Evolutionary conservation across 2,797 vertebrate species (phyloP), one percentile per base, ranked within the genome.

Genomic region (Heliangelus exortis): DNA sequence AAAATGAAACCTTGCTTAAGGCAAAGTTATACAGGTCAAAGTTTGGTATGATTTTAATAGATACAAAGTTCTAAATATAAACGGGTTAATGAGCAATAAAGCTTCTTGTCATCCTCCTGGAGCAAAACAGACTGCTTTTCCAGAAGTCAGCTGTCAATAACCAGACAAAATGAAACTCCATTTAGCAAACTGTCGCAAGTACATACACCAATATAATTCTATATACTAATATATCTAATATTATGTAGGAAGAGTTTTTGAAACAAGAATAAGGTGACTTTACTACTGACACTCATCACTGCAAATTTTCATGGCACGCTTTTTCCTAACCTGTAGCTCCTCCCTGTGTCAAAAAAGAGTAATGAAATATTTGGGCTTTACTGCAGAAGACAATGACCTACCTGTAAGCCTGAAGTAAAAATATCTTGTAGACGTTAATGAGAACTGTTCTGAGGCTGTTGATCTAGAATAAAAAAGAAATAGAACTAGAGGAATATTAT

Each of bases 351-450:
- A 55, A 65, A 36, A 47, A 43, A 58, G 25, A 54, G 51, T 15
- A 92, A 77, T 54, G 68, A 84, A 84, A 93, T 25, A 55, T 2
- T 78, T 36, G 21, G 10, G 55, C 18, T 41, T 62, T n/a, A 63
- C 20, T 65, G 36, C 9, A 68, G 36, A 73, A 86, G n/a, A 78
- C 7, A 28, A 12, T 15, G 23, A 89, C 96, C 29, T 95, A 99
- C 99, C 99, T 99, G 98, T 97, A 98, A 8, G 99, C 99, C 78
- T 99, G 99, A 85, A 99, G 98, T 86, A 99, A 97, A 93, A 99
- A 98, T 90, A 99, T 97, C 96, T 99, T 98, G 97, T 99, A 99
- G 85, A 99, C 25, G 84, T 99, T 99, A 78, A 97, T 97, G 89
- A 97, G 98, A 54, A 99, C 98, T 0, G 98, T 98, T 92, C 94